Conservation (phyloP, 2,888 invertebrate genomes). For the Adela reaumurella region DNA sequence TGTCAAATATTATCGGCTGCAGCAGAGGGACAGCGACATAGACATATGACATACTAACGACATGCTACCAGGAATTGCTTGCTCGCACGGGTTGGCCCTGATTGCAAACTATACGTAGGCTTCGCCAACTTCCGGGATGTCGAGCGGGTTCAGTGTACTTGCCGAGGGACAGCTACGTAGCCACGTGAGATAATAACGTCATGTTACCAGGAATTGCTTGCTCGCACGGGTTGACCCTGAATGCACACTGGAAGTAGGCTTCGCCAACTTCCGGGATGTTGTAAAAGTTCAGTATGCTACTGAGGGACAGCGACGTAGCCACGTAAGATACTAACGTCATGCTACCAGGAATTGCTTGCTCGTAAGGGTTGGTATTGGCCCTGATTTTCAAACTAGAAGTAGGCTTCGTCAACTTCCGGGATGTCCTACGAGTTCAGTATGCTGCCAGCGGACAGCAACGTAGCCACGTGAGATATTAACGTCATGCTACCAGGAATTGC, state of each 20-base stretch:
- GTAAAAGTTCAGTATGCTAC: constrained; percentile 77
- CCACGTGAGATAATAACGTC: constrained; percentile 21
- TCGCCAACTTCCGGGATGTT: constrained; percentile 90
- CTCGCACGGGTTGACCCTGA: constrained; percentile 78
- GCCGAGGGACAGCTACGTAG: constrained; percentile 73
- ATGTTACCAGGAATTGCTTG: constrained; percentile 70
- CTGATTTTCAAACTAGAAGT: constrained; percentile 82
- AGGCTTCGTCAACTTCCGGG: constrained; percentile 88
- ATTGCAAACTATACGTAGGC: constrained; percentile 85
- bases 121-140: constrained; percentile 88
- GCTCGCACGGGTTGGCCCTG: constrained; percentile 81
- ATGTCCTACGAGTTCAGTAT: constrained; percentile 83
- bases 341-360: constrained; percentile 85
- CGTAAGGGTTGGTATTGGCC: constrained; percentile 85
- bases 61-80: constrained; percentile 85
- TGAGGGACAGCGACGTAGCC: too few species aligned
- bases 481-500: constrained; percentile 86
- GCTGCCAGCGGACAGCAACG: constrained; percentile 71
- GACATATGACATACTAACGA: constrained; percentile 60
- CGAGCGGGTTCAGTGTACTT: constrained; percentile 80
- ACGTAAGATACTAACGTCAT: constrained; percentile 67
- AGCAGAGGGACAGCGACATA: too few species aligned
- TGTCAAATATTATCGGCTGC: too few species aligned
- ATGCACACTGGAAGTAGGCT: constrained; percentile 86
- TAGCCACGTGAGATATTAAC: constrained; percentile 81